Evolutionary conservation across 1,140 invertebrate genomes (phyloP), one percentile per base, ranked within the genome.

Genomic region (Nasonia longicornis): DNA sequence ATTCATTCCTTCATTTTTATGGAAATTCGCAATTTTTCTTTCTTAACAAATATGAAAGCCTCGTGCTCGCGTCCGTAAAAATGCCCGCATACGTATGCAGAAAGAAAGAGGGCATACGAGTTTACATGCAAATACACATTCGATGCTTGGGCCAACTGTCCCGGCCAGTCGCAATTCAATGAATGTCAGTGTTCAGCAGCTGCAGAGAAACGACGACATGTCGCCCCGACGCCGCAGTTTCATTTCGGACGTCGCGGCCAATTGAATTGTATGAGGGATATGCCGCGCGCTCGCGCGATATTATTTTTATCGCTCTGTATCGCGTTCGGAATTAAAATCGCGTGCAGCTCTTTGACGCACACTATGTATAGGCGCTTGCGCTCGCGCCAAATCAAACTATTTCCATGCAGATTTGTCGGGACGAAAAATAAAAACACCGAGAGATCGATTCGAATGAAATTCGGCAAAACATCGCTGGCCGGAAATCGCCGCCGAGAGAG

Each of bases 71-170:
- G 14, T 4, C 0, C 2, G 29, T 4, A 52, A 69, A 77, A 69
- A 69, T 48, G 22, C 31, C 3, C 14, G 26, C 7, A 70, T 69
- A 69, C 22, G 29, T 58, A 22, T 58, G 45, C 67, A 31, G n/a
- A 31, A 29, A 20, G 52, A n/a, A 11, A 58, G 3, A 58, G n/a
- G 10, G 63, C 0, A 64, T 79, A 72, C 77, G 70, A 80, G 71
- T 80, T 80, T 80, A 74, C 78, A 74, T 80, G 71, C 71, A 80
- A 80, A 80, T 74, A 74, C 38, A 66, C 71, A 52, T 80, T 31
- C 74, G 38, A 42, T 42, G 71, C 16, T 66, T 73, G 52, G 69
- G 70, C 31, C 77, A 67, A 66, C 63, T 69, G 77, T 72, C 69
- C 52, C 11, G 22, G 16, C 29, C 26, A 48, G 71, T 80, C 48